Base-by-base conservation (phyloP, 2,113 vertebrate genomes). In the Phylloscopus trochilus region DNA sequence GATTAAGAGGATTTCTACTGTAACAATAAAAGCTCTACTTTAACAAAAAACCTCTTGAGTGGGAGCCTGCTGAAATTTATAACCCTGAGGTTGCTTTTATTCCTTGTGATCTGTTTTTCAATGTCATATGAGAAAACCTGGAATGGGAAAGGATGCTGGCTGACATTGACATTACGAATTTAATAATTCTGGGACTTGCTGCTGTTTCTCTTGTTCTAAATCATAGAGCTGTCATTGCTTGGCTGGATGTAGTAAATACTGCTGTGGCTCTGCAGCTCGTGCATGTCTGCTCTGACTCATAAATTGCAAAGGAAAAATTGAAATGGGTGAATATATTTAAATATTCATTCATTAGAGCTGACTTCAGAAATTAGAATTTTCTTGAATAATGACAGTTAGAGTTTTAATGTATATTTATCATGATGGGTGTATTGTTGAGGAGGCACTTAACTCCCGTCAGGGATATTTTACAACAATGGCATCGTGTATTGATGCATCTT, bases 131-230 rank as follows among this genome's bases (percentile, higher is more conserved):
- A 74, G 69, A 88, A 83, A 58, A 83, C 35, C 26, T 47, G 56
- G 47, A 77, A 64, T 44, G 35, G 68, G 47, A 75, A 93, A 78
- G 49, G 66, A 80, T 6, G 5, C 53, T 89, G 77, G 58, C 77
- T 93, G 83, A 63, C 26, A 63, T 3, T 79, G 87, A 69, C 60
- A 49, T 80, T 86, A 68, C 26, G 69, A 87, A 91, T 68, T 37
- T 82, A 94, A 96, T 94, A 94, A 92, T 92, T 94, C 60, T 80
- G 81, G 47, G 66, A 53, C 43, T 83, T 75, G 52, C 59, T 95
- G 63, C 56, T 94, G 49, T 77, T 95, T 96, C 88, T 68, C 77
- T 92, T 95, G 77, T 96, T 94, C 90, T 95, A 93, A 95, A 93
- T 94, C 69, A 74, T 3, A 83, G 86, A 85, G 31, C 86, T 94